Evolutionary conservation across 2,888 invertebrate genomes (phyloP), one percentile per base, ranked within the genome.

Genomic region (Junonia oenone): DNA sequence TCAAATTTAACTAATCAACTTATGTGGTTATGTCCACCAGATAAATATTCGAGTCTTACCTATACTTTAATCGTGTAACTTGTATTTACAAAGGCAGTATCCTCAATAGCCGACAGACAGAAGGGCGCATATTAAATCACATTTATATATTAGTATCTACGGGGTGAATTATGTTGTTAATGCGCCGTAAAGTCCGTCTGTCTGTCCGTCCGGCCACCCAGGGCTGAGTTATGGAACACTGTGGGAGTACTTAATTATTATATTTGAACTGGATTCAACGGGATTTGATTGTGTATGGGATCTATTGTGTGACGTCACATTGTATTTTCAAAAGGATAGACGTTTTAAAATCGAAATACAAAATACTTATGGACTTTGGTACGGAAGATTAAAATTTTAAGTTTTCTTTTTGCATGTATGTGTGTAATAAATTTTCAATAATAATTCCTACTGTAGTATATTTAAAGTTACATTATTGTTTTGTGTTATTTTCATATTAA

Each of bases 121-220:
- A 48, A 51, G 37, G 57, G 54, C 45, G 68, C 74, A 6, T 72
- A 80, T 83, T 86, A 86, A 85, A 86, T 85, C 85, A 85, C 72
- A 86, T 85, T 85, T 78, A 78, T 85, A 85, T 85, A 83, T 82
- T 80, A 79, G 67, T 75, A 75, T 75, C 73, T 72, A 78, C 68
- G 73, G 79, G 78, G 68, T 83, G 82, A 84, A 79, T 88, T 83
- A 88, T 87, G 76, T 78, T 75, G 75, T 81, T 75, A 81, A 68
- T 73, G 68, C 71, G 63, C 76, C 79, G 80, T 87, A 88, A 88
- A 85, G 19, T 19, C 70, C 76, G 72, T 66, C 63, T 69, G 69
- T 75, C 70, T 69, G 71, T 72, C 68, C 64, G 64, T 58, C 37
- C 22, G 80, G 80, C 79, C 69, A 74, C 66, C 63, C 51, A 55